Conservation (phyloP, 2,113 vertebrate species). For the Nematolebias whitei region DNA sequence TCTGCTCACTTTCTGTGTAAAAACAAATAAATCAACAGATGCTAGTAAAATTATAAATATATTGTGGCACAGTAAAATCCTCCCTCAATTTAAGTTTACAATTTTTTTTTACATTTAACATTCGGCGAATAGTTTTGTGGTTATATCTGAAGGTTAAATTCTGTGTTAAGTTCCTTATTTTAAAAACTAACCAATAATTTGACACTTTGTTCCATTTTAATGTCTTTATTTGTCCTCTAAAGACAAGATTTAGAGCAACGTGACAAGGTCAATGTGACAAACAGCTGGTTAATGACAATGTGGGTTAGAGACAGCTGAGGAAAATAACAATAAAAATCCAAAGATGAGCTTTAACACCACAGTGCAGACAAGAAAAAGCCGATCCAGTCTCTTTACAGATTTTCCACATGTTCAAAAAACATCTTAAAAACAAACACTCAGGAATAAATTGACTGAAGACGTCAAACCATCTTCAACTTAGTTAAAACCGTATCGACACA, state of each 20-base stretch:
- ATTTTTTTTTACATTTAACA: no score
- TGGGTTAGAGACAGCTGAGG: constrained; percentile 26
- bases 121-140: no score
- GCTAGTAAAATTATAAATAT: background rate
- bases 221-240: constrained; percentile 66
- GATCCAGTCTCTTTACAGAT: constrained; percentile 12
- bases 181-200: constrained; percentile 23
- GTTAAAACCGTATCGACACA: constrained; percentile 18
- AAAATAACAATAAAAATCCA: constrained; percentile 29
- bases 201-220: constrained; percentile 49
- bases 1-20: no score
- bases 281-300: constrained; percentile 61
- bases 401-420: constrained; percentile 26
- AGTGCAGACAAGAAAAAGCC: constrained; percentile 13
- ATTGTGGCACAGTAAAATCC: background rate
- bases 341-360: constrained; percentile 19
- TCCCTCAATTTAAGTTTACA: no score
- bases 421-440: constrained; percentile 34
- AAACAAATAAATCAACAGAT: no score
- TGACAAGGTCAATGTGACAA: constrained; percentile 45
- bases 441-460: constrained; percentile 23
- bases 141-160: no score
- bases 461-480: constrained; percentile 29
- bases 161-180: background rate
- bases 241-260: constrained; percentile 60